phyloP scores from a whole-genome alignment of 2,888 invertebrate genomes.

The Cyclophora albipunctata region DNA sequence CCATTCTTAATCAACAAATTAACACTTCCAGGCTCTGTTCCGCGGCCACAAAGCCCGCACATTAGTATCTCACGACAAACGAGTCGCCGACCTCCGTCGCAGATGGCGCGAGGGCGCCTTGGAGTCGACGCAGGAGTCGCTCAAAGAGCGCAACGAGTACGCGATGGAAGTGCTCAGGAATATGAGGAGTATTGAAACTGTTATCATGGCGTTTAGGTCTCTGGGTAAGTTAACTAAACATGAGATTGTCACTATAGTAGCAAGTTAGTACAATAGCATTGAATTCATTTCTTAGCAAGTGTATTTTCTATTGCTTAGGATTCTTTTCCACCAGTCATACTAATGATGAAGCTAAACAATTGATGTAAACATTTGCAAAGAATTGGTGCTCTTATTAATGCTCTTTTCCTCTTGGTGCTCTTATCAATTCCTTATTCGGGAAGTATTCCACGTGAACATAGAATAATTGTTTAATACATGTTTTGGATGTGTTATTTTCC shows the following conservation, averaged over 20 bases:
- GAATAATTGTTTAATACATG: too few species aligned
- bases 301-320: too few species aligned
- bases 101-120: conserved; percentile 58
- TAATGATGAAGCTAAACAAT: too few species aligned
- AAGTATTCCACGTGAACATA: too few species aligned
- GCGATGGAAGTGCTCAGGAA: conserved; percentile 55
- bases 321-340: too few species aligned
- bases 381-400: too few species aligned
- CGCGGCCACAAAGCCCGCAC: conserved; percentile 63
- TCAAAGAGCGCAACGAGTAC: conserved; percentile 56
- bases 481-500: too few species aligned
- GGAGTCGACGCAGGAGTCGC: conserved; percentile 45
- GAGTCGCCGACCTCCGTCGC: conserved; percentile 42
- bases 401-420: too few species aligned
- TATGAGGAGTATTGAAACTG: conserved; percentile 46
- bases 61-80: conserved; percentile 27
- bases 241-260: background rate
- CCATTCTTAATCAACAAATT: too few species aligned
- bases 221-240: conserved; percentile 38
- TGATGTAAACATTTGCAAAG: too few species aligned
- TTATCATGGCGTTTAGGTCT: conserved; percentile 58
- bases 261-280: too few species aligned
- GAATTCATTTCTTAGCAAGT: background rate
- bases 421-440: too few species aligned
- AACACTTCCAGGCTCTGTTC: conserved; percentile 56